Evolutionary conservation across 2,888 invertebrate species (phyloP), one percentile per base, ranked within the genome.

Genomic region (Labia minor): DNA sequence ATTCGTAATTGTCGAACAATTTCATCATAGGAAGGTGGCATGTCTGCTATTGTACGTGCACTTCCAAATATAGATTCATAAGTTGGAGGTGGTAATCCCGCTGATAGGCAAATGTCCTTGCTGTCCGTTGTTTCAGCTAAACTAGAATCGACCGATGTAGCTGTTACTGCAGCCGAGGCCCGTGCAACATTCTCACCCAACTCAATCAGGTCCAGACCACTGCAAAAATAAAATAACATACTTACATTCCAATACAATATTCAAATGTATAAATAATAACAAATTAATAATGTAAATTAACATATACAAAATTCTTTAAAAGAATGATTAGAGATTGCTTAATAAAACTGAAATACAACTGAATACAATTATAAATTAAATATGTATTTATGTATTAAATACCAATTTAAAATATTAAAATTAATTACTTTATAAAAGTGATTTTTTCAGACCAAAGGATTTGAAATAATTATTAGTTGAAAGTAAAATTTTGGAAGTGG

Each of bases 11-110:
- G 69, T 21, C 65, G 67, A 19, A 71, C 62, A 14, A 71, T 69
- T 65, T 72, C 72, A 16, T 71, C 71, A 62, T 72, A 72, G 21
- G 71, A 68, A 11, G 72, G 72, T 8, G 72, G 72, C 21, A 70
- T 64, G 62, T 71, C 72, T 20, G 66, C 67, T 1, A 64, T 26
- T 6, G 67, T 26, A 11, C 63, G 63, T 6, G 64, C 65, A 49
- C 63, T 65, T 8, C 81, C 80, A 69, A 81, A 81, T 67, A 82
- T 80, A 68, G 81, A 81, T 65, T 82, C 81, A 72, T 82, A 82
- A 0, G 81, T 78, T 0, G 82, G 82, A 0, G 82, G 82, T 1
- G 81, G 80, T 61, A 78, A 77, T 37, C 80, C 80, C 16, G 79
- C 74, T 0, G 81, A 81, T 3, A 76, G 75, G 21, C 80, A 76